Evolutionary conservation across 2,888 invertebrate species (phyloP).

Genomic region (Miltochrista miniata): DNA sequence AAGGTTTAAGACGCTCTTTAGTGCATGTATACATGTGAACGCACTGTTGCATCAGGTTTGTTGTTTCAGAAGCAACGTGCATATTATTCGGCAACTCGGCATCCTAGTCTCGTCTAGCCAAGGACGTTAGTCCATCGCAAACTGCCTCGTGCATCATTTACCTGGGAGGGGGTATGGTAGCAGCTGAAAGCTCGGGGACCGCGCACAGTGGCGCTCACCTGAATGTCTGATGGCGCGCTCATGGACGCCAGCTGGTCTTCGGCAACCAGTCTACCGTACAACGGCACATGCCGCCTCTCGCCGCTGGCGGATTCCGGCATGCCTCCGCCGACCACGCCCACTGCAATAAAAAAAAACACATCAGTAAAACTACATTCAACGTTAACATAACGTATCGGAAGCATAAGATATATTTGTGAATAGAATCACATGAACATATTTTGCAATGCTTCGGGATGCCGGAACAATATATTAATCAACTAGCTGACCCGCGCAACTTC

Average conservation of each 20-base stretch:
- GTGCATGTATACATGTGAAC: constrained; percentile 20
- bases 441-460: not conserved
- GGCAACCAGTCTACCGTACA: constrained; percentile 95
- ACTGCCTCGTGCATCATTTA: constrained; percentile 82
- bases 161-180: constrained; percentile 76
- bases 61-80: not conserved
- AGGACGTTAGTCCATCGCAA: constrained; percentile 48
- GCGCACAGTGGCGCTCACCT: constrained; percentile 81
- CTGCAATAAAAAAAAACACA: constrained; percentile 55
- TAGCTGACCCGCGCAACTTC: too few relatives aligned
- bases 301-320: constrained; percentile 74
- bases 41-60: constrained; percentile 23
- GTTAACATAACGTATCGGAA: not conserved
- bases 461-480: constrained; percentile 10
- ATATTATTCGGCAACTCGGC: not conserved
- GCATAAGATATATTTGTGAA: not conserved
- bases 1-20: constrained; percentile 37
- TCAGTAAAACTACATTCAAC: not conserved
- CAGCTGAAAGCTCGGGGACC: constrained; percentile 81
- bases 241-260: constrained; percentile 91
- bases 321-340: constrained; percentile 77
- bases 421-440: too few relatives aligned
- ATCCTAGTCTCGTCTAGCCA: constrained; percentile 2
- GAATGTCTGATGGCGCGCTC: constrained; percentile 87
- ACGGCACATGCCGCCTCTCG: constrained; percentile 89